Evolutionary conservation across 1,140 invertebrate species (phyloP).

Genomic region (Listronotus bonariensis): DNA sequence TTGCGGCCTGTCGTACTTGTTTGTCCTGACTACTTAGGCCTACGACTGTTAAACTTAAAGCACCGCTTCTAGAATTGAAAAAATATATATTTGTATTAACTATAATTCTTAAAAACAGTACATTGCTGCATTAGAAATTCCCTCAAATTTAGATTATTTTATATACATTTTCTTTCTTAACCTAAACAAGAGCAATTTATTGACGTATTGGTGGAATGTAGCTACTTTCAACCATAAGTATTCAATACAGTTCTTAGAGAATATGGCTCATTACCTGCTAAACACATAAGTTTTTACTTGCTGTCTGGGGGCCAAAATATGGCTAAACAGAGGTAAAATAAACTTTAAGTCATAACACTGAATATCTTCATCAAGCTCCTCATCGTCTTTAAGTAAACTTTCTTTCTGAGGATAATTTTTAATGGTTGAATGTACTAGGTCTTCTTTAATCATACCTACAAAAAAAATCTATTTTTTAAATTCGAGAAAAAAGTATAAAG

Average conservation of each 20-base stretch:
- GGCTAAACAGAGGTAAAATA: constrained; percentile 69
- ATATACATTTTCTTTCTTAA: too few species aligned
- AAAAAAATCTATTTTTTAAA: neutral
- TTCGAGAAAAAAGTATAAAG: too few species aligned
- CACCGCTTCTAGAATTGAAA: constrained; percentile 55
- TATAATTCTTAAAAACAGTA: too few species aligned
- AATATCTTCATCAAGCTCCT: constrained; percentile 12
- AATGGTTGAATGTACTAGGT: constrained; percentile 68
- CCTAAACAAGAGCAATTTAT: too few species aligned
- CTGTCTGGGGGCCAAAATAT: constrained; percentile 67
- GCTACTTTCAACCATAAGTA: too few species aligned
- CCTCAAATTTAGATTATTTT: too few species aligned
- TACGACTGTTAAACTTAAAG: constrained; percentile 67
- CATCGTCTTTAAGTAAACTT: neutral
- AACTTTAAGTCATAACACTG: constrained; percentile 75
- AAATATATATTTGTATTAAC: too few species aligned
- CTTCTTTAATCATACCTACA: constrained; percentile 59
- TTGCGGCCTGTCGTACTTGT: constrained; percentile 66
- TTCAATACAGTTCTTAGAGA: too few species aligned
- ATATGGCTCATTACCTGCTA: constrained; percentile 55
- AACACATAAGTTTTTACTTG: constrained; percentile 69
- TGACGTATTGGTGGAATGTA: too few species aligned
- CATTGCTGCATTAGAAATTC: too few species aligned
- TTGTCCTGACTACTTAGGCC: constrained; percentile 65
- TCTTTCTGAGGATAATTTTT: constrained; percentile 62